These are phyloP conservation scores for Atherix ibis DNA, from an alignment of 2,888 invertebrate genomes.

Conservation along the genomic window DNA sequence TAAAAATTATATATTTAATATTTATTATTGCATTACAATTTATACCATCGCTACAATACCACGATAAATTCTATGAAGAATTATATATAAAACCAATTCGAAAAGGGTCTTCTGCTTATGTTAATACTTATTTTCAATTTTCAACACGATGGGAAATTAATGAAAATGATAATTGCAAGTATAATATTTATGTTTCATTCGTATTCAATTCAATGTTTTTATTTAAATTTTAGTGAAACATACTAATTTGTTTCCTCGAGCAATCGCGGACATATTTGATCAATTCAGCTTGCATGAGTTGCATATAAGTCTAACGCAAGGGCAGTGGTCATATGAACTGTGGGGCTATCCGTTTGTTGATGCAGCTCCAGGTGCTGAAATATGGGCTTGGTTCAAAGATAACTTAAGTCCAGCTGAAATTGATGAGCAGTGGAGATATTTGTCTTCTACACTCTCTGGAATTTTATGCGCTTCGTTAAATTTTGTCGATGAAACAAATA, in stretches of 20 bases:
- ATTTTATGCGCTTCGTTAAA: constrained; percentile 92
- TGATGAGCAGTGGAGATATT: constrained; percentile 70
- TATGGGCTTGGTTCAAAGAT: constrained; percentile 80
- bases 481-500: constrained; percentile 75
- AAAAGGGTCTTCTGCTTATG: constrained; percentile 65
- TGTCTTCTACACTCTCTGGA: constrained; percentile 84
- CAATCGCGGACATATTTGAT: constrained; percentile 73
- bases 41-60: constrained; percentile 22
- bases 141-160: constrained; percentile 60
- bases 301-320: constrained; percentile 82
- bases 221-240: constrained; percentile 49
- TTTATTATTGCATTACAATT: too few relatives aligned
- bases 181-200: neutral
- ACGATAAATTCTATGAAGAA: constrained; percentile 75
- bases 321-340: constrained; percentile 79
- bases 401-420: constrained; percentile 36
- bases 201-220: constrained; percentile 6
- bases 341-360: constrained; percentile 91
- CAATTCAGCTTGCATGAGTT: constrained; percentile 77
- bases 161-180: neutral
- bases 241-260: constrained; percentile 73
- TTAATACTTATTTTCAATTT: constrained; percentile 86
- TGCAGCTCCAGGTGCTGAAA: constrained; percentile 85
- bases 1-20: too few relatives aligned
- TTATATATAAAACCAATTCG: constrained; percentile 70